phyloP scores from a whole-genome alignment of 2,888 invertebrate genomes.

The Coenonympha arcania region DNA sequence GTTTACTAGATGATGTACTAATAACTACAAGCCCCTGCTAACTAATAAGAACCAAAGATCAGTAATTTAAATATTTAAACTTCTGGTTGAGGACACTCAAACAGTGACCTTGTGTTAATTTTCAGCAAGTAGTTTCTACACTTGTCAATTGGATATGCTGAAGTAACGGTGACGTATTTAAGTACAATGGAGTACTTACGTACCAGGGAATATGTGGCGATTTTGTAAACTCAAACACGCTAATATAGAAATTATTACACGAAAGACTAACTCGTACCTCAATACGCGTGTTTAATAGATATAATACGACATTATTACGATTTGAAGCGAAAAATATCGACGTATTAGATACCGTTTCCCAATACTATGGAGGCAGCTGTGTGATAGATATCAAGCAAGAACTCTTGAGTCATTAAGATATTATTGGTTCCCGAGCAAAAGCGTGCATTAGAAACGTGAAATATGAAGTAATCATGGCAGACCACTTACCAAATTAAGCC shows the following conservation, averaged over 20 bases:
- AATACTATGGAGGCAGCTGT: slow-evolving; percentile 11
- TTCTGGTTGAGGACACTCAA: not conserved
- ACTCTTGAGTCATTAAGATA: not conserved
- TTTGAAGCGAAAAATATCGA: not conserved
- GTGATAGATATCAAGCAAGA: not conserved
- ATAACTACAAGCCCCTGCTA: not conserved
- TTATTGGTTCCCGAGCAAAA: slow-evolving; percentile 11
- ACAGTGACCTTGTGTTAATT: not conserved
- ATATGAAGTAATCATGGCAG: slow-evolving; percentile 15
- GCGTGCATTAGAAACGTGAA: slow-evolving; percentile 4
- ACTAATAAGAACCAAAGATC: not conserved
- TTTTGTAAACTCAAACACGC: not conserved
- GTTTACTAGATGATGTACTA: too few relatives aligned
- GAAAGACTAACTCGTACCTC: not conserved
- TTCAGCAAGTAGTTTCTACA: not conserved
- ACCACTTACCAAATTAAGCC: slow-evolving; percentile 79
- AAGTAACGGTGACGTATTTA: slow-evolving; percentile 3
- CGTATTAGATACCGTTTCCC: slow-evolving; percentile 5
- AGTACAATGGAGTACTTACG: not conserved
- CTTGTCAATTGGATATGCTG: not conserved
- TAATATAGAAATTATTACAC: not conserved
- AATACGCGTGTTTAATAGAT: not conserved
- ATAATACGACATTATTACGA: not conserved
- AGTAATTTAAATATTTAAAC: not conserved
- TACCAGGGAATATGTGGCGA: not conserved